phyloP scores from a whole-genome alignment of 2,797 vertebrate species.

The Eulemur mongoz region DNA sequence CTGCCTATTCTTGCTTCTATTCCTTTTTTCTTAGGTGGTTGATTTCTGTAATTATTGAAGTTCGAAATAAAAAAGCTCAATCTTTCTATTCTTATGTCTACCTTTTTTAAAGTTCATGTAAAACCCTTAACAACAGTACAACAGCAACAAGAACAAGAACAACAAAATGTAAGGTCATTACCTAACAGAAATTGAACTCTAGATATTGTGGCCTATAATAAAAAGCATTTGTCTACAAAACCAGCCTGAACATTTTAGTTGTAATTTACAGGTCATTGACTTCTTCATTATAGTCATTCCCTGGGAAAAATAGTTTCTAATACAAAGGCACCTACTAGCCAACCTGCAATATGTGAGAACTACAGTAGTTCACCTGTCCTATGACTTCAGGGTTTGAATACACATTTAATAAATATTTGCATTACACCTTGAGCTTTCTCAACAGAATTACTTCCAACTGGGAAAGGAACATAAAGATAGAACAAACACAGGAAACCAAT shows the following conservation, averaged over 20 bases:
- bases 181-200: constrained; percentile 74
- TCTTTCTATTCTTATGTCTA: neutral
- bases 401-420: constrained; percentile 73
- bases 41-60: neutral
- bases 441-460: constrained; percentile 62
- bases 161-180: constrained; percentile 41
- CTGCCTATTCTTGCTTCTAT: neutral
- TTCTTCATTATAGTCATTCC: constrained; percentile 75
- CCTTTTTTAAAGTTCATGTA: neutral
- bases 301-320: constrained; percentile 72
- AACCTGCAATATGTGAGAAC: constrained; percentile 19
- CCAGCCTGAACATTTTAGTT: constrained; percentile 69
- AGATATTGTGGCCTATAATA: constrained; percentile 63
- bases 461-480: constrained; percentile 21
- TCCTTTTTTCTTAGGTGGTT: neutral
- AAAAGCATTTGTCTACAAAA: constrained; percentile 77
- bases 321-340: constrained; percentile 61
- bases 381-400: constrained; percentile 62
- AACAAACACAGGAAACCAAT: constrained; percentile 62
- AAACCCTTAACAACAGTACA: neutral
- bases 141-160: neutral
- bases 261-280: constrained; percentile 78
- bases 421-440: constrained; percentile 53
- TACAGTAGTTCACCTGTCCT: constrained; percentile 46
- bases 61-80: neutral